Evolutionary conservation across 2,888 invertebrate genomes (phyloP).

Genomic region (Scaptomyza flava): DNA sequence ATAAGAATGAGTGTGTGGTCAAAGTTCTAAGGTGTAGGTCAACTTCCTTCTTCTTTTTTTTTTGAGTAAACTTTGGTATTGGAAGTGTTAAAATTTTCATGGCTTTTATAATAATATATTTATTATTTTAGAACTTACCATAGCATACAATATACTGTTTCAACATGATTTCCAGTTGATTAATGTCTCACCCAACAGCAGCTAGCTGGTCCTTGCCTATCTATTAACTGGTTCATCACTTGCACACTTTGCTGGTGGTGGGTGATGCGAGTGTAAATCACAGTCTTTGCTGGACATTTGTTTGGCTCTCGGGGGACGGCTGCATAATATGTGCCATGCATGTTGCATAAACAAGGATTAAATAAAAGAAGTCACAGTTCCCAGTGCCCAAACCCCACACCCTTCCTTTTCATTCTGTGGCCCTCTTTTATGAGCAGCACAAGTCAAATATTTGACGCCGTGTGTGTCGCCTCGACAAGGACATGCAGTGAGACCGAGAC

Average conservation of each 20-base stretch:
- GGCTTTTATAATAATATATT: no score
- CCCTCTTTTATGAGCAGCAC: slow-evolving; percentile 19
- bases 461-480: slow-evolving; percentile 60
- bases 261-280: slow-evolving; percentile 42
- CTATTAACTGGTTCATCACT: slow-evolving; percentile 27
- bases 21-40: neutral
- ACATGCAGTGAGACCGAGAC: slow-evolving; percentile 32
- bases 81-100: slow-evolving; percentile 13
- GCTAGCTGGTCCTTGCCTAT: neutral
- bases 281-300: slow-evolving; percentile 46
- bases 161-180: neutral
- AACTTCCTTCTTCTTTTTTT: neutral
- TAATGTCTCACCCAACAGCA: no score
- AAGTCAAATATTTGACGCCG: slow-evolving; percentile 68
- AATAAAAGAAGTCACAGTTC: slow-evolving; percentile 60
- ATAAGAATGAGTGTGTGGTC: neutral
- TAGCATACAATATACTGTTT: neutral
- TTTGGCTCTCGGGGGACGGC: slow-evolving; percentile 20
- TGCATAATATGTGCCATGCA: slow-evolving; percentile 69
- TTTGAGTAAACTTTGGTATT: slow-evolving; percentile 24
- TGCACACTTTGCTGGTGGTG: slow-evolving; percentile 16
- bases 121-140: neutral
- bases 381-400: slow-evolving; percentile 2
- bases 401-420: slow-evolving; percentile 5
- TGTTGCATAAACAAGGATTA: slow-evolving; percentile 78